Evolutionary conservation across 2,888 invertebrate species (phyloP).

Genomic region (Allolobophora icterica): DNA sequence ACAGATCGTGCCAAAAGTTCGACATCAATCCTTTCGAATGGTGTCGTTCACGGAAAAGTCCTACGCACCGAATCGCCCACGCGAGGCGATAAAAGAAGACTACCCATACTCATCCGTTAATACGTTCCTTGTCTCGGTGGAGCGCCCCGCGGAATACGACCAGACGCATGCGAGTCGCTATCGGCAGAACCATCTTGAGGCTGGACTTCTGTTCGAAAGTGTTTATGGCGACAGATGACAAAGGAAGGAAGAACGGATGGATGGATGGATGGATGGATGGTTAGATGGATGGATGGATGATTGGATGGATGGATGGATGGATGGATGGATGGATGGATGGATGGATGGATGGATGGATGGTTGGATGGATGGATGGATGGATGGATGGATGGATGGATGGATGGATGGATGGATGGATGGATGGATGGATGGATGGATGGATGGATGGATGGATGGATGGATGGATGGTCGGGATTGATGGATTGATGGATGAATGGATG

Average conservation of each 20-base stretch:
- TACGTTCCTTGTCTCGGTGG: conserved; percentile 8
- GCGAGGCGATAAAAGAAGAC: neutral
- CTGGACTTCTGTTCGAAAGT: neutral
- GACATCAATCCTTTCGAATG: neutral
- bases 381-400: no score
- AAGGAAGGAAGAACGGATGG: neutral
- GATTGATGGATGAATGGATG: no score
- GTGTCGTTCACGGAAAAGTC: neutral
- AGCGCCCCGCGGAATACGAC: neutral
- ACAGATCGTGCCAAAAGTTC: neutral
- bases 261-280: neutral
- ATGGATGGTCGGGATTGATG: no score
- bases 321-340: no score
- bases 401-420: no score
- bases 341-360: no score
- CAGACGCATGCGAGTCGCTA: neutral
- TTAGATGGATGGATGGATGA: no score
- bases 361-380: no score
- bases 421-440: no score
- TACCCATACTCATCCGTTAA: neutral
- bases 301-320: no score
- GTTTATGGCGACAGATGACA: neutral
- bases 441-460: no score
- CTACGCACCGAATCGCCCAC: neutral
- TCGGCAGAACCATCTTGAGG: neutral